Evolutionary conservation across 2,888 invertebrate species (phyloP).

Genomic region (Ashinkailepas kermadecensis): DNA sequence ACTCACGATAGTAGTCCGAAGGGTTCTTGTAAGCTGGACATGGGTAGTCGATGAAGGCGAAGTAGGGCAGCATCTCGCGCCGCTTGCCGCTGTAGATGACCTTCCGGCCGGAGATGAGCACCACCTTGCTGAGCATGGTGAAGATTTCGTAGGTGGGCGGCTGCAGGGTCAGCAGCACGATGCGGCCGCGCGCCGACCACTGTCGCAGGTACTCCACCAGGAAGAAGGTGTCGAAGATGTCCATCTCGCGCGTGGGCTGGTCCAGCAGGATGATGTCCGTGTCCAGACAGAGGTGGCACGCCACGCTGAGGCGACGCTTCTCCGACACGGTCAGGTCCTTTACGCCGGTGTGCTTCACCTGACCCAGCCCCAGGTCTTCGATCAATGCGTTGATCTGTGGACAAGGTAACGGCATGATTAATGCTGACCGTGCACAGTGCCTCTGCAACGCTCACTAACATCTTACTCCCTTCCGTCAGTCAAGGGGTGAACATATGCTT

Average conservation of each 20-base stretch:
- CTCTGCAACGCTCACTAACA: too few species aligned
- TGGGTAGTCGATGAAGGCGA: conserved; percentile 82
- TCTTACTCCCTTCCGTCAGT: too few species aligned
- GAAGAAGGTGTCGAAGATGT: conserved; percentile 93
- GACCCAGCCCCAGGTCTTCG: conserved; percentile 82
- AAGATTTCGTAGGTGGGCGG: conserved; percentile 93
- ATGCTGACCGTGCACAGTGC: too few species aligned
- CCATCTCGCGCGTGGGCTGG: conserved; percentile 80
- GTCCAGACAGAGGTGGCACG: conserved; percentile 72
- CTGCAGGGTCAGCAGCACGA: conserved; percentile 68
- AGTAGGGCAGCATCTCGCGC: conserved; percentile 85
- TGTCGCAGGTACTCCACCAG: conserved; percentile 86
- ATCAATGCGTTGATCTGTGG: conserved; percentile 74
- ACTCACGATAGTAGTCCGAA: conserved; percentile 75
- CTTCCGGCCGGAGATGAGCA: conserved; percentile 79
- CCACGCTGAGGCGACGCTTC: conserved; percentile 74
- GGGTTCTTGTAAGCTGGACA: conserved; percentile 95
- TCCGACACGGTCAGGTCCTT: conserved; percentile 80
- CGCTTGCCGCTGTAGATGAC: conserved; percentile 85
- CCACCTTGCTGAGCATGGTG: conserved; percentile 80
- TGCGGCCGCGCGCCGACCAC: conserved; percentile 58
- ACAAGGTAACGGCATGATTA: too few species aligned
- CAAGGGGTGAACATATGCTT: too few species aligned
- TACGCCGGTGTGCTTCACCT: conserved; percentile 79
- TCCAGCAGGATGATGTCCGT: conserved; percentile 79